Conservation (phyloP, 2,797 vertebrate genomes). For the Simalia tracyae region DNA sequence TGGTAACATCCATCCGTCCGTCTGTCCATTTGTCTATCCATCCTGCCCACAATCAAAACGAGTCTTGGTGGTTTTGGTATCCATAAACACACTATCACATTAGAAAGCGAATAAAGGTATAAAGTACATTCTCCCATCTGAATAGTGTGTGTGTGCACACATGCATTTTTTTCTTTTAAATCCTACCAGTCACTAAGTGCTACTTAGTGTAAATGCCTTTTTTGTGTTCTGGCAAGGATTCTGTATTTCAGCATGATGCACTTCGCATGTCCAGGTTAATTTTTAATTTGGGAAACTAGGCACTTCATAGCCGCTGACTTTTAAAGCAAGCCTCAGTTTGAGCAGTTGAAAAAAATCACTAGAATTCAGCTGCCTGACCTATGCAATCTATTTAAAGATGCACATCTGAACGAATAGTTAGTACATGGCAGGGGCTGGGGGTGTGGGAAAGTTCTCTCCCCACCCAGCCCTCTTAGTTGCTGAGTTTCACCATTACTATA, state of each 20-base stretch:
- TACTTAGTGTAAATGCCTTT: slow-evolving; percentile 73
- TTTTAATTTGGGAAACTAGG: slow-evolving; percentile 77
- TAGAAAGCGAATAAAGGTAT: background rate
- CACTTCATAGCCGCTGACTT: slow-evolving; percentile 67
- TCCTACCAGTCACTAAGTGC: slow-evolving; percentile 61
- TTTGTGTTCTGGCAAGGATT: slow-evolving; percentile 69
- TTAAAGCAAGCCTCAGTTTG: slow-evolving; percentile 56
- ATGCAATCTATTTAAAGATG: slow-evolving; percentile 77
- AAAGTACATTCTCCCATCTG: slow-evolving; percentile 43
- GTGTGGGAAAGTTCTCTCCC: slow-evolving; percentile 67
- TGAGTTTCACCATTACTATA: slow-evolving; percentile 81
- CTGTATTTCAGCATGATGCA: slow-evolving; percentile 72
- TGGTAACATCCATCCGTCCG: background rate
- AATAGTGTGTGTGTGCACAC: background rate
- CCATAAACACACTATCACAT: background rate
- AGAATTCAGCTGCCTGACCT: slow-evolving; percentile 63
- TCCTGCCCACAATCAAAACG: background rate
- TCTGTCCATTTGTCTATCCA: background rate
- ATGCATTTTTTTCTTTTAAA: slow-evolving; percentile 18
- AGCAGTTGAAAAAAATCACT: slow-evolving; percentile 55
- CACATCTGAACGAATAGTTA: slow-evolving; percentile 73
- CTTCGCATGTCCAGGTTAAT: slow-evolving; percentile 72
- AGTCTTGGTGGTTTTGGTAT: background rate
- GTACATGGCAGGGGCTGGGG: slow-evolving; percentile 24
- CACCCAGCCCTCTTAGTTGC: slow-evolving; percentile 71